Base-by-base conservation (phyloP, 92 coral and sea anemone genomes). In the Umimayanthus chanpuru region DNA sequence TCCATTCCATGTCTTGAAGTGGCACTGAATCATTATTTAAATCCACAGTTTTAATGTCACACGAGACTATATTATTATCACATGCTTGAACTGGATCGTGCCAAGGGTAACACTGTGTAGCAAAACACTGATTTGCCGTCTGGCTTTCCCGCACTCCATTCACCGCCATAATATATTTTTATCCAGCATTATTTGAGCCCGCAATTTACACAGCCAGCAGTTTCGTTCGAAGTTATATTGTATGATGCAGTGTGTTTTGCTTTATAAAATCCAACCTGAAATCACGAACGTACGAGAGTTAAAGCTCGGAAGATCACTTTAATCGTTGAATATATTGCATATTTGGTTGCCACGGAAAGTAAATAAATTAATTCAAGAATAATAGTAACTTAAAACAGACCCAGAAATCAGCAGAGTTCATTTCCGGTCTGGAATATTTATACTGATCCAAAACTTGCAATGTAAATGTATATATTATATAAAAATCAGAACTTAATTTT, bases 181-280 rank as follows among this genome's bases (percentile, higher is more conserved):
- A 23, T 9, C 76, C 77, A 71, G 66, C 78, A 83, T 83, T 68
- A 25, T 83, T 47, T 14, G 87, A 83, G 78, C 87, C 87, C 87
- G 87, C 65, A 70, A 44, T 83, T 70, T 18, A 68, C 67, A 30
- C 79, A 25, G 15, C 4, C 77, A 83, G 87, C 87, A 76, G 86
- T 68, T 44, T 50, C 65, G 38, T 43, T 70, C 38, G 10, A 75
- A 75, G 25, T 38, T 18, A 39, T 74, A 74, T 11, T 3, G 28
- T 32, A 18, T 61, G 5, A 7, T 39, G 75, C 38, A 4, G 61
- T 43, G 28, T 71, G 9, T 26, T 26, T 70, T 83, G 87, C 43
- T 5, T 67, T 43, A 39, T 16, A 14, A 67, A 68, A 40, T 26
- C 14, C 53, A 81, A 36, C 85, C 87, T 83, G 87, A 83, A 83